Evolutionary conservation across 2,113 vertebrate genomes (phyloP).

Genomic region (Leucoraja erinaceus): DNA sequence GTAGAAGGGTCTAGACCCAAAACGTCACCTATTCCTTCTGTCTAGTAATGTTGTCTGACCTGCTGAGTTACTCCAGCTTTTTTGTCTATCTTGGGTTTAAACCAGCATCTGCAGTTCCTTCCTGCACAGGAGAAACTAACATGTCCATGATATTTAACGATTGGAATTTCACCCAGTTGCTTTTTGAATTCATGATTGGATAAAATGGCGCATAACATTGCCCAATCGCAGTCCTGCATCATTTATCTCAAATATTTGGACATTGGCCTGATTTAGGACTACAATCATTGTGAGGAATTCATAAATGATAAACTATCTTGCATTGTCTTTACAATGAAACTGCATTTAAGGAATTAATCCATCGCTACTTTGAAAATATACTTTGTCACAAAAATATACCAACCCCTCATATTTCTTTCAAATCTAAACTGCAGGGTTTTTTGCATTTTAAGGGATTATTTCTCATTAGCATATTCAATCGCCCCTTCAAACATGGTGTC

Average conservation of each 20-base stretch:
- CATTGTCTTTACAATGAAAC: background rate
- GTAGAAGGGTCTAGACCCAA: too few relatives aligned
- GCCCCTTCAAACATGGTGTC: background rate
- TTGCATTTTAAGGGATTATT: background rate
- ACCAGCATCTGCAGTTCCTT: too few relatives aligned
- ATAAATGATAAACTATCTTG: background rate
- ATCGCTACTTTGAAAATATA: background rate
- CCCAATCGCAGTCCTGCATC: background rate
- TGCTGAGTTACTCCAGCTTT: too few relatives aligned
- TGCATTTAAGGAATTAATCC: background rate
- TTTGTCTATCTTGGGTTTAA: too few relatives aligned
- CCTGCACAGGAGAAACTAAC: too few relatives aligned
- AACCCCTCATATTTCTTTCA: conserved; percentile 17
- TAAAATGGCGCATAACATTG: background rate
- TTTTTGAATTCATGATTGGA: background rate
- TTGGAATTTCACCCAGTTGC: background rate
- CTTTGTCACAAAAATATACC: conserved; percentile 17
- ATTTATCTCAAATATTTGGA: background rate
- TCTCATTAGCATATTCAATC: background rate
- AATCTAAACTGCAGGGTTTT: too few relatives aligned
- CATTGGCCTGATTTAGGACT: background rate
- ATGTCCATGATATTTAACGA: background rate
- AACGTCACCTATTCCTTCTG: too few relatives aligned
- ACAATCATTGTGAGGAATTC: background rate
- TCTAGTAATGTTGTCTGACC: too few relatives aligned